Conservation (phyloP, 37 sponge, comb jelly and placozoan species). For the Petrosia ficiformis region DNA sequence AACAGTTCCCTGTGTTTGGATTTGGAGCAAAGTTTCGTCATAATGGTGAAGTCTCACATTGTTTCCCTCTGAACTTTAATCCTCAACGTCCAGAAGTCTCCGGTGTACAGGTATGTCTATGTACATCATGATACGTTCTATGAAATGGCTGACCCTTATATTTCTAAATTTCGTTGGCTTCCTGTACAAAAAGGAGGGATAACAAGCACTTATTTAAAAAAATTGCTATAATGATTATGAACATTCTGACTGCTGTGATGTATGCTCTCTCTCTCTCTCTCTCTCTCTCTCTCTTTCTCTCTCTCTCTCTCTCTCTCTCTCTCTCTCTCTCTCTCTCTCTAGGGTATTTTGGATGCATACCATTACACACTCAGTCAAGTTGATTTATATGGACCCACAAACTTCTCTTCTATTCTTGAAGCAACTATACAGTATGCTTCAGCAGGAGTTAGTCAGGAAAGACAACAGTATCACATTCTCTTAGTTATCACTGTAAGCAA, state of each 20-base stretch:
- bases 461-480: conserved; percentile 70
- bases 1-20: conserved; percentile 81
- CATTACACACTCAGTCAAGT: conserved; percentile 57
- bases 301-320: neutral
- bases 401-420: conserved; percentile 77
- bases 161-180: too few species aligned
- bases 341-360: conserved; percentile 87
- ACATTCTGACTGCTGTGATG: too few species aligned
- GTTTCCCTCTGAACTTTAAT: conserved; percentile 82
- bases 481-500: conserved; percentile 78
- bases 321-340: neutral
- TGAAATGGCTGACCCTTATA: neutral
- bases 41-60: conserved; percentile 68
- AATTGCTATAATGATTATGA: neutral
- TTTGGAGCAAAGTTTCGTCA: conserved; percentile 84
- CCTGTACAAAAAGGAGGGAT: too few species aligned
- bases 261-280: neutral
- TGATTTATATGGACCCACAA: conserved; percentile 80
- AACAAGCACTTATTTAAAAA: neutral
- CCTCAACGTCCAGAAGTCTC: conserved; percentile 62
- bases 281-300: conserved; percentile 6
- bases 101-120: conserved; percentile 62
- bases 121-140: neutral
- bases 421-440: conserved; percentile 41
- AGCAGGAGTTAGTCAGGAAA: conserved; percentile 36